A percentile compares a stretch with the other conserved stretches of the same genome.
These are phyloP conservation scores for Suricata suricatta DNA, from an alignment of 2,113 vertebrate species.

Conservation along the genomic window DNA sequence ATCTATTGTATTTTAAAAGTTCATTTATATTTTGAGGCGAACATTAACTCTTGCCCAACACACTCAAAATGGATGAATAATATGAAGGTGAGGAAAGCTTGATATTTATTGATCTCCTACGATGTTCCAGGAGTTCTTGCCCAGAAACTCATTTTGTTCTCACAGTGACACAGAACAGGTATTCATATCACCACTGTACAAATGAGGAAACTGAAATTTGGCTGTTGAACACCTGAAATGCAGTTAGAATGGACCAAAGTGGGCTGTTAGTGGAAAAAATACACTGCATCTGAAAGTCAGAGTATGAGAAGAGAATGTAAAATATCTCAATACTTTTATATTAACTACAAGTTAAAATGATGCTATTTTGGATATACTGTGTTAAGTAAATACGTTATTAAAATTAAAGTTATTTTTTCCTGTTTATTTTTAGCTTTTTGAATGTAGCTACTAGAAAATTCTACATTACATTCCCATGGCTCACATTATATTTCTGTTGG, in stretches of 20 bases:
- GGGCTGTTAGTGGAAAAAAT: not conserved
- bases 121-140: not conserved
- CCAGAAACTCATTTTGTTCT: not conserved
- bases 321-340: slow-evolving; percentile 14
- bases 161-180: not conserved
- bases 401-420: not conserved
- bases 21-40: slow-evolving; percentile 37
- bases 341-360: not conserved
- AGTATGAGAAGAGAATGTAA: not conserved
- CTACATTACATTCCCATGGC: not conserved
- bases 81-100: not conserved
- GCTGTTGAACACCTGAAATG: not conserved
- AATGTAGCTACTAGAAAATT: not conserved
- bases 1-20: not conserved
- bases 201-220: not conserved
- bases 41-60: not conserved
- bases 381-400: not conserved
- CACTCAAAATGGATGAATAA: not conserved
- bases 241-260: not conserved
- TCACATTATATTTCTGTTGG: not conserved
- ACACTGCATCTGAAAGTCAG: not conserved
- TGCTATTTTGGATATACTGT: not conserved
- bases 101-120: not conserved
- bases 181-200: not conserved
- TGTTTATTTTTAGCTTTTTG: slow-evolving; percentile 29